Conservation (phyloP, 2,888 invertebrate genomes). For the Pterostichus niger region DNA sequence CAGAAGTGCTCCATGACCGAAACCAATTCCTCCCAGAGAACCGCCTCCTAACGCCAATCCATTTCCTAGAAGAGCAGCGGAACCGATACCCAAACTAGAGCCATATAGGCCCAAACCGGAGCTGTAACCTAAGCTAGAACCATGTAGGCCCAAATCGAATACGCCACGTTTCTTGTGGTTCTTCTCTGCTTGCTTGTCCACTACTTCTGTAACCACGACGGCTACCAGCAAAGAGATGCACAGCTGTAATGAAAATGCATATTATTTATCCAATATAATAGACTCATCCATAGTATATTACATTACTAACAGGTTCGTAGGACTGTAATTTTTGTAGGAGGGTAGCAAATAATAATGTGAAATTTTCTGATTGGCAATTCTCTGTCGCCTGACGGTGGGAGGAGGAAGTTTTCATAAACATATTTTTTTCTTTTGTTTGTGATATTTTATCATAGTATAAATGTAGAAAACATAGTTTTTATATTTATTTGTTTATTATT, state of each 20-base stretch:
- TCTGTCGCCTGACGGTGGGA: too few species aligned
- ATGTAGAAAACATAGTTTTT: too few species aligned
- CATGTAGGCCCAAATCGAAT: constrained; percentile 65
- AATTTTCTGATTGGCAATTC: too few species aligned
- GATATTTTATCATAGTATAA: too few species aligned
- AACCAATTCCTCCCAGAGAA: constrained; percentile 69
- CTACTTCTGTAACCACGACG: constrained; percentile 64
- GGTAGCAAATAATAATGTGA: too few species aligned
- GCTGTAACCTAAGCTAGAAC: constrained; percentile 40
- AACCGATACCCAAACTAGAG: background rate
- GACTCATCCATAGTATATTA: too few species aligned
- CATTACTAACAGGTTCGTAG: too few species aligned
- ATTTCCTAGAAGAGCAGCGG: constrained; percentile 50
- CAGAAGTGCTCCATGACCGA: constrained; percentile 12
- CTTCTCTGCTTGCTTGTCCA: constrained; percentile 54
- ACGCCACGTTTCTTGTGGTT: constrained; percentile 63
- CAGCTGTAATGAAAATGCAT: constrained; percentile 60
- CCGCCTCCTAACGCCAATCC: constrained; percentile 68
- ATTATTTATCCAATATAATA: background rate
- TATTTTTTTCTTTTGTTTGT: too few species aligned
- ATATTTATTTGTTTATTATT: too few species aligned
- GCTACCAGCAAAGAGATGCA: constrained; percentile 67
- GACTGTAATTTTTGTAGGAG: too few species aligned
- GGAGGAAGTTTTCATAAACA: too few species aligned
- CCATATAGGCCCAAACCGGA: constrained; percentile 65